Conservation (phyloP, 1,140 invertebrate species). For the Meteorus sp. region DNA sequence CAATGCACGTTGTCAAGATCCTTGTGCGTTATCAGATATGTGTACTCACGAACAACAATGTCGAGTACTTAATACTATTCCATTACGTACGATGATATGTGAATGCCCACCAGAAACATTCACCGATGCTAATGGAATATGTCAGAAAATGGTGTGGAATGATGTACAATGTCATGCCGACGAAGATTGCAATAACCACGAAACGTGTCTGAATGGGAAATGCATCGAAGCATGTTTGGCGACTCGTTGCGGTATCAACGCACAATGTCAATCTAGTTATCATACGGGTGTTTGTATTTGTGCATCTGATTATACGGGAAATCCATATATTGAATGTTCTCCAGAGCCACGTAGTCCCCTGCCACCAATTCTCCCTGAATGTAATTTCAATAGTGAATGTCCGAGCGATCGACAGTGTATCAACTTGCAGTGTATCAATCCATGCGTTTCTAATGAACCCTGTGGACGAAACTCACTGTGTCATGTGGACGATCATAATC, state of each 20-base stretch:
- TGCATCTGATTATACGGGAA: constrained; percentile 76
- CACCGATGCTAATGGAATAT: constrained; percentile 65
- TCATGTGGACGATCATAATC: constrained; percentile 71
- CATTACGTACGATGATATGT: constrained; percentile 79
- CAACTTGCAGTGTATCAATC: constrained; percentile 77
- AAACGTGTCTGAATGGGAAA: constrained; percentile 74
- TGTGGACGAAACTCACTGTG: constrained; percentile 81
- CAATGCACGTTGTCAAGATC: constrained; percentile 74
- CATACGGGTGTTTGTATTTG: constrained; percentile 80
- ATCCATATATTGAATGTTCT: constrained; percentile 80
- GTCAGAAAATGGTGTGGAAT: constrained; percentile 59
- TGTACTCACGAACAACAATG: constrained; percentile 78
- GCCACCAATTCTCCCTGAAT: constrained; percentile 65
- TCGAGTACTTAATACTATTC: constrained; percentile 74
- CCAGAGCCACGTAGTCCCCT: constrained; percentile 58
- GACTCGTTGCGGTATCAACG: constrained; percentile 80
- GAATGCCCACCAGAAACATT: constrained; percentile 76
- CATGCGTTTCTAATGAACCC: constrained; percentile 68
- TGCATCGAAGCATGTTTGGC: constrained; percentile 79
- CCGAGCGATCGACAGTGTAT: constrained; percentile 71
- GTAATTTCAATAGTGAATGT: constrained; percentile 77
- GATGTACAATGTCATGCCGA: constrained; percentile 67
- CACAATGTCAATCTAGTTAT: constrained; percentile 74
- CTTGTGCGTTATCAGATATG: constrained; percentile 69
- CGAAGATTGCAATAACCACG: constrained; percentile 70